Conservation (phyloP, 1,140 invertebrate genomes). For the Manduca sexta region DNA sequence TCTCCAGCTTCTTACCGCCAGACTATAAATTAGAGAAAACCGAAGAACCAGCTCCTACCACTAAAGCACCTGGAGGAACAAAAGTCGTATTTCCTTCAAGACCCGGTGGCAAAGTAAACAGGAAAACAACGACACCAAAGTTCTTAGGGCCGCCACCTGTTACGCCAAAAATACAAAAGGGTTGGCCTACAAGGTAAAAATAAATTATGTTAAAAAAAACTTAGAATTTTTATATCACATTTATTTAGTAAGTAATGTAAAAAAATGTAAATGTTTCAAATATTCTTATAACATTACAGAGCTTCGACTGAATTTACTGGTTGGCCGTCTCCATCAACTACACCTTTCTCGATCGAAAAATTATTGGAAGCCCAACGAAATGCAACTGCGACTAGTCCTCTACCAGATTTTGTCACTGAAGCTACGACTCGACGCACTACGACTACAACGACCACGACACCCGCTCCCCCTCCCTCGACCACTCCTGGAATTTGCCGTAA, state of each 20-base stretch:
- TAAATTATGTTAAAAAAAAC: constrained; percentile 15
- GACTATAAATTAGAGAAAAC: constrained; percentile 72
- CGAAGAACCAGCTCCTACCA: constrained; percentile 45
- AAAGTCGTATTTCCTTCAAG: constrained; percentile 87
- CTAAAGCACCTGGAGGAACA: constrained; percentile 68
- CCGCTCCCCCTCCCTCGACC: constrained; percentile 81
- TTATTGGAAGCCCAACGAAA: constrained; percentile 82
- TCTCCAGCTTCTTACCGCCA: constrained; percentile 75
- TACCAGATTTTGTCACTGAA: constrained; percentile 66
- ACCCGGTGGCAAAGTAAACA: constrained; percentile 79
- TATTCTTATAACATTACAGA: constrained; percentile 61
- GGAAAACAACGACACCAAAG: constrained; percentile 76
- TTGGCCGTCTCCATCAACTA: constrained; percentile 89
- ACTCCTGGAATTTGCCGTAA: constrained; percentile 85
- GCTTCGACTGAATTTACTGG: constrained; percentile 91
- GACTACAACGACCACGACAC: constrained; percentile 85
- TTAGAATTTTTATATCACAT: constrained; percentile 11
- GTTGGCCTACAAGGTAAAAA: constrained; percentile 83
- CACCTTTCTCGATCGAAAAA: constrained; percentile 88
- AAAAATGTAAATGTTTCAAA: background rate
- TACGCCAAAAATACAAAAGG: constrained; percentile 82
- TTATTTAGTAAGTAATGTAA: constrained; percentile 1
- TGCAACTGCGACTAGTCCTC: constrained; percentile 70
- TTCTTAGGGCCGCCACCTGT: constrained; percentile 61
- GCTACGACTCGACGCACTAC: constrained; percentile 77